Base-by-base conservation (phyloP, 2,888 invertebrate species). In the Himalopsyche japonica region DNA sequence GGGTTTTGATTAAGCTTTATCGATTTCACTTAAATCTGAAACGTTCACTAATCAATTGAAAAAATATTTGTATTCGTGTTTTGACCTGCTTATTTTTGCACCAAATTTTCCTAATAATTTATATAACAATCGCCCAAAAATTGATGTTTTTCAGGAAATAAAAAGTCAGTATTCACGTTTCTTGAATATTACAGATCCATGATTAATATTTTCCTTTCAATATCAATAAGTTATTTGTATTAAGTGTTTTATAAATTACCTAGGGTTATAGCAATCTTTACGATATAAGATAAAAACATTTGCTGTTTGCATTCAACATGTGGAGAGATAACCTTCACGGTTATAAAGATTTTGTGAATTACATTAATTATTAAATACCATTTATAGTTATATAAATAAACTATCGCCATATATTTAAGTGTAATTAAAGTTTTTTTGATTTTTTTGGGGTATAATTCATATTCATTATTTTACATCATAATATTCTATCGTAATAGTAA, bases 401-500 rank as follows among this genome's bases (percentile, higher is more conserved):
- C 86, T 86, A 86, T 86, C 86, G 86, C 84, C 86, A 86, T 86
- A 86, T 85, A 85, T 85, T 86, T 86, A 86, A 86, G 86, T 85
- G 86, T 86, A 84, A 86, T 86, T 85, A 86, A 86, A 81, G 84
- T 85, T 84, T 85, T 84, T 87, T 85, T 83, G 64, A 83, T 85
- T 86, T 82, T 86, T 86, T 86, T 85, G 86, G 82, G 83, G 81
- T 85, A 85, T 85, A 85, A 84, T 86, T 84, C 83, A 84, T 86
- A 84, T 86, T 85, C 64, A 85, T 86, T 85, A 85, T 82, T 85
- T 85, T 85, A 86, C 87, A 87, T 87, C 89, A 90, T 90, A 90
- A 89, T 90, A 89, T 89, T 89, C 89, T 89, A 90, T 90, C 88
- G 88, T 89, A 89, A 89, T 89, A 88, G 89, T 90, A 89, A 88